A percentile compares a stretch with the other conserved stretches of the same genome.
phyloP scores from a whole-genome alignment of 1,140 invertebrate species.

The Phthorimaea operculella region DNA sequence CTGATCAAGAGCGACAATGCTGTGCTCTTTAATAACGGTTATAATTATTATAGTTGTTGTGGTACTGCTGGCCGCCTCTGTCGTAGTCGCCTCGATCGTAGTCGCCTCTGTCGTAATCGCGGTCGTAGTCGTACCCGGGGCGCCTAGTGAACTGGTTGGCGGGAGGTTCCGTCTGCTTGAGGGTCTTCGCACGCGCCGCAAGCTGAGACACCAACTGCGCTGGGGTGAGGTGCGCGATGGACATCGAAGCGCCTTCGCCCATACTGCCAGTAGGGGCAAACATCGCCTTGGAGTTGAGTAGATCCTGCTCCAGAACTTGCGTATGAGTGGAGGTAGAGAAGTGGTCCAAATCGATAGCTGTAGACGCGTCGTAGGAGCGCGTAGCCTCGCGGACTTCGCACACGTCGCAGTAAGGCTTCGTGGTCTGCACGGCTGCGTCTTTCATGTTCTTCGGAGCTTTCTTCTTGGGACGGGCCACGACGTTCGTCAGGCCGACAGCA shows the following conservation, averaged over 20 bases:
- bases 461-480: constrained; percentile 34
- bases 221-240: constrained; percentile 56
- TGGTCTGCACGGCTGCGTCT: constrained; percentile 50
- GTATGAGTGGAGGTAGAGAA: constrained; percentile 43
- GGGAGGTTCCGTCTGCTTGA: constrained; percentile 38
- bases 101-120: constrained; percentile 17
- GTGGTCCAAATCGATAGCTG: constrained; percentile 32
- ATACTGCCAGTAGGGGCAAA: constrained; percentile 48
- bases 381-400: constrained; percentile 49
- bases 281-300: constrained; percentile 47
- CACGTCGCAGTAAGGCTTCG: constrained; percentile 43
- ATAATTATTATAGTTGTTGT: constrained; percentile 36
- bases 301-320: constrained; percentile 57
- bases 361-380: constrained; percentile 23
- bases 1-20: too few species aligned
- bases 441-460: constrained; percentile 34
- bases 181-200: constrained; percentile 53
- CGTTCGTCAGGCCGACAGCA: constrained; percentile 36
- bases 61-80: constrained; percentile 26
- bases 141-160: constrained; percentile 23
- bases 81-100: constrained; percentile 22
- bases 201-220: constrained; percentile 58
- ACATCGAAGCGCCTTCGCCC: constrained; percentile 38
- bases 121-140: constrained; percentile 24
- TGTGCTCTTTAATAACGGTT: constrained; percentile 25